Evolutionary conservation across 2,888 invertebrate genomes (phyloP).

Genomic region (Thumatha senex): DNA sequence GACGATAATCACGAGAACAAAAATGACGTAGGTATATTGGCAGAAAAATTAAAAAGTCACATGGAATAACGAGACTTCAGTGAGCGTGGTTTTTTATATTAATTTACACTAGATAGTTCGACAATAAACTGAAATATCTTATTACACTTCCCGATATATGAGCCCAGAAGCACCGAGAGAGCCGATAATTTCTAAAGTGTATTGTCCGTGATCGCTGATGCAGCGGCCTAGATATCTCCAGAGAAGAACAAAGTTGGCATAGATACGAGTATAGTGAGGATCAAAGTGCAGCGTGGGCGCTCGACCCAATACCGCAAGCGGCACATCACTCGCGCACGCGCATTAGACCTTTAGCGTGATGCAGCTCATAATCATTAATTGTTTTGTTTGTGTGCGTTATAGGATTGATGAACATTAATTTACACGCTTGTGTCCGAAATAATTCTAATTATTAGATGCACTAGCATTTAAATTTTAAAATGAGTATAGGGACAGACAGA

Average conservation of each 20-base stretch:
- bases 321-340: conserved; percentile 64
- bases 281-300: conserved; percentile 82
- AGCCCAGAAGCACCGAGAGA: conserved; percentile 36
- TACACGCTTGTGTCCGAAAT: conserved; percentile 40
- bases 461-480: not conserved
- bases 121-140: not conserved
- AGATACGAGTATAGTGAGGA: conserved; percentile 63
- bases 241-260: conserved; percentile 80
- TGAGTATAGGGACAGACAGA: not conserved
- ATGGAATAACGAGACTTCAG: conserved; percentile 31
- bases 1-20: conserved; percentile 26
- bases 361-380: conserved; percentile 58
- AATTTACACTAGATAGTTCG: too few species aligned
- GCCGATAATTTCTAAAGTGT: conserved; percentile 57
- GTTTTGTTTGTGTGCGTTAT: conserved; percentile 48
- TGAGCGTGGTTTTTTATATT: conserved; percentile 3
- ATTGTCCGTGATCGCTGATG: conserved; percentile 55
- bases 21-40: conserved; percentile 36
- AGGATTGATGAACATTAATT: conserved; percentile 50
- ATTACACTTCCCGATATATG: conserved; percentile 29
- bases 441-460: not conserved
- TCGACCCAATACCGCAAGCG: conserved; percentile 76
- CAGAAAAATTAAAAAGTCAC: conserved; percentile 33
- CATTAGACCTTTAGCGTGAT: conserved; percentile 66
- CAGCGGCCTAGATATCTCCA: conserved; percentile 74